phyloP scores from a whole-genome alignment of 2,797 vertebrate species.

The Pipistrellus nathusii region DNA sequence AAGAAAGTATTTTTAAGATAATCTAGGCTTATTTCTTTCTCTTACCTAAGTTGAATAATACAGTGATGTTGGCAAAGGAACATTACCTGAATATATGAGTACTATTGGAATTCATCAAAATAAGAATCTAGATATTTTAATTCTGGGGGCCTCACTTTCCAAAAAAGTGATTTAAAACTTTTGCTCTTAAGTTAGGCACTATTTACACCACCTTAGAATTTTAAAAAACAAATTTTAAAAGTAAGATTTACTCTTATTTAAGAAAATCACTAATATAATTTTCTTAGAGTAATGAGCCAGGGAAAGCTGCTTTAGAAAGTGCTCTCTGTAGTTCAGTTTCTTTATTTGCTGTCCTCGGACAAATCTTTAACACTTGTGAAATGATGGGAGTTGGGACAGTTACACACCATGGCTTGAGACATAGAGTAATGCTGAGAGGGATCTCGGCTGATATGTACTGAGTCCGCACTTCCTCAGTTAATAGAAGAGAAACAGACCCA shows the following conservation, averaged over 20 bases:
- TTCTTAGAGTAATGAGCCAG: background rate
- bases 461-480: background rate
- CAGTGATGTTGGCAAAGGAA: slow-evolving; percentile 49
- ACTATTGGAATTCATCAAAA: slow-evolving; percentile 38
- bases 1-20: slow-evolving; percentile 33
- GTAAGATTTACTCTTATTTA: slow-evolving; percentile 2
- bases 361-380: slow-evolving; percentile 28
- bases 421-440: background rate
- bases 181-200: slow-evolving; percentile 35
- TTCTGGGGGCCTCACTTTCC: background rate
- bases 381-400: background rate
- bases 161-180: slow-evolving; percentile 57
- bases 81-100: background rate
- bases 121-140: slow-evolving; percentile 32
- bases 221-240: slow-evolving; percentile 32
- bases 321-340: background rate
- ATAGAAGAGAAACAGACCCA: background rate
- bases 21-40: slow-evolving; percentile 44
- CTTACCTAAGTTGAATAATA: slow-evolving; percentile 35
- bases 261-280: slow-evolving; percentile 12
- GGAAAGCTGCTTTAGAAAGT: slow-evolving; percentile 40
- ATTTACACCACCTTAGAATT: slow-evolving; percentile 16
- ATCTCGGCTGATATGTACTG: background rate
- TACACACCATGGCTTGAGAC: background rate
- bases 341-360: slow-evolving; percentile 23